These are phyloP conservation scores for Tineola bisselliella DNA, from an alignment of 2,888 invertebrate genomes.

Conservation along the genomic window DNA sequence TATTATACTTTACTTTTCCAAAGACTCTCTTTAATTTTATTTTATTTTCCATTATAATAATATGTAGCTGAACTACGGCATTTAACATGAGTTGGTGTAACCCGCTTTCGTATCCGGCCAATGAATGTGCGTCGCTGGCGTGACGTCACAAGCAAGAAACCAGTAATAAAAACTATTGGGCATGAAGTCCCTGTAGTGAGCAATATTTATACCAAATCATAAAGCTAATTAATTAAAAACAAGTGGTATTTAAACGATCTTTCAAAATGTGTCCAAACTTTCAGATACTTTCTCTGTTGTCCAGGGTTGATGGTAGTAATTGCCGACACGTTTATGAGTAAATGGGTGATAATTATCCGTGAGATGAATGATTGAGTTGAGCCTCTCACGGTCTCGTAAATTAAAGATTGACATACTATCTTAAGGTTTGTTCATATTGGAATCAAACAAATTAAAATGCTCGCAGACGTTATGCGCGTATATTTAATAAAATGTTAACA, in stretches of 20 bases:
- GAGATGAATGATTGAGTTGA: constrained; percentile 5
- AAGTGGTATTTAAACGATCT: neutral
- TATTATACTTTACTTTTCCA: neutral
- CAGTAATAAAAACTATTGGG: too few relatives aligned
- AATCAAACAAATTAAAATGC: too few relatives aligned
- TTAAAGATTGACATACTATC: constrained; percentile 7
- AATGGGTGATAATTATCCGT: constrained; percentile 1
- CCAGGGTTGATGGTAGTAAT: constrained; percentile 4
- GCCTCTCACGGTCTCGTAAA: constrained; percentile 8
- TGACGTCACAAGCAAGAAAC: too few relatives aligned
- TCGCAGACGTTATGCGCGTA: too few relatives aligned
- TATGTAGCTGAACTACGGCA: too few relatives aligned
- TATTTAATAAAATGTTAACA: too few relatives aligned
- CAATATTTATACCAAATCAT: neutral
- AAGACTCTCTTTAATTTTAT: neutral
- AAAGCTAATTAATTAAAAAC: neutral
- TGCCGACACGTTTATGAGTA: neutral
- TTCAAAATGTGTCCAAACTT: neutral
- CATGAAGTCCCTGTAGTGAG: too few relatives aligned
- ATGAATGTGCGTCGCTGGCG: too few relatives aligned
- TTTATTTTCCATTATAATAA: neutral
- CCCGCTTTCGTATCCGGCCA: too few relatives aligned
- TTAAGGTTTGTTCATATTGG: neutral
- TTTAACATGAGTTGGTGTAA: too few relatives aligned
- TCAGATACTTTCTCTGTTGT: neutral